Percentiles rank a stretch among this genome's conserved stretches.
Evolutionary conservation across 1,140 invertebrate genomes (phyloP).

Genomic region (Globodera ellingtonae): DNA sequence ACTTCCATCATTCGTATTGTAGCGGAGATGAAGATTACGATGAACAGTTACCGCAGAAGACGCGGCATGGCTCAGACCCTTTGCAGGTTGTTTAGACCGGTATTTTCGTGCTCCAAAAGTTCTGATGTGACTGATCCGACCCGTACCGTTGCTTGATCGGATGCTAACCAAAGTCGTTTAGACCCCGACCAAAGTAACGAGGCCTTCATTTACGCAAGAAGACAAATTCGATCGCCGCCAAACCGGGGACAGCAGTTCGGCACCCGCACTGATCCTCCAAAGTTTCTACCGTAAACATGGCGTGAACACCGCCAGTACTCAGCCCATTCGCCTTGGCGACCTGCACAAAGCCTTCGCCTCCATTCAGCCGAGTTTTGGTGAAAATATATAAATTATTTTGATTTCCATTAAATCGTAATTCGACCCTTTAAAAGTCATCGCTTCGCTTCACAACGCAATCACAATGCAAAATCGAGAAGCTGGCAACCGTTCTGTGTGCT

Average conservation of each 20-base stretch:
- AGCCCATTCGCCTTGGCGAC: conserved; percentile 37
- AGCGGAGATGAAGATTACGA: conserved; percentile 46
- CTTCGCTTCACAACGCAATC: conserved; percentile 74
- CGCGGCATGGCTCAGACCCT: conserved; percentile 15
- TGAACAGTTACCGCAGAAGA: conserved; percentile 6
- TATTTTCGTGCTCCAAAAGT: not conserved
- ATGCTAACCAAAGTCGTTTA: not conserved
- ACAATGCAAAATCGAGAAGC: conserved; percentile 75
- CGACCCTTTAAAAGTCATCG: conserved; percentile 66
- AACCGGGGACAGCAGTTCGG: conserved; percentile 38
- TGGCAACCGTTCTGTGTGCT: conserved; percentile 65
- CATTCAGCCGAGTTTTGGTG: conserved; percentile 56
- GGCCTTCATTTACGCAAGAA: conserved; percentile 1
- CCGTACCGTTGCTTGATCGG: no score
- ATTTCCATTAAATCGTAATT: not conserved
- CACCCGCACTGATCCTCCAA: conserved; percentile 39
- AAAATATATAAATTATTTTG: not conserved
- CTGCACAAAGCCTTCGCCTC: conserved; percentile 54
- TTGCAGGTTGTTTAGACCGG: not conserved
- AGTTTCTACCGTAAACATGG: conserved; percentile 45
- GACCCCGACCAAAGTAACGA: conserved; percentile 20
- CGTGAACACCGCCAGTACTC: conserved; percentile 6
- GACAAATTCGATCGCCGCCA: conserved; percentile 30
- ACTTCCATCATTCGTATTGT: conserved; percentile 49
- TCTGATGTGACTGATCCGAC: not conserved